A percentile compares a stretch with the other conserved stretches of the same genome.
phyloP scores from a whole-genome alignment of 2,888 invertebrate genomes.

The Orthosia cruda region DNA sequence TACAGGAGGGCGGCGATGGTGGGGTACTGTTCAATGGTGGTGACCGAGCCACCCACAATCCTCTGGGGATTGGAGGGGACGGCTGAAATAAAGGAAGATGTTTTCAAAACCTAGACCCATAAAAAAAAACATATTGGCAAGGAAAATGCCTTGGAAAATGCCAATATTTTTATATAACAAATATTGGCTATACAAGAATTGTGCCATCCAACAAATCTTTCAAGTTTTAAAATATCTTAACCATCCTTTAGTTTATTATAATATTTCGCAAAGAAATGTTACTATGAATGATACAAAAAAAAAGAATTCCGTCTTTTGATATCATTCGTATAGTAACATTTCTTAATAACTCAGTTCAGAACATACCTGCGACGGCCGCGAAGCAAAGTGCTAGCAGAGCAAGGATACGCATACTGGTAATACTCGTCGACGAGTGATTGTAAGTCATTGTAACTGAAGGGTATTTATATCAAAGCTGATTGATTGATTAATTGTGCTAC shows the following conservation, averaged over 20 bases:
- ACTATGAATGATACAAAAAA: too few species aligned
- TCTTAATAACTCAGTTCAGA: neutral
- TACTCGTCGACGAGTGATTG: constrained; percentile 10
- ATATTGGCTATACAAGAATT: too few species aligned
- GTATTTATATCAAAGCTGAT: constrained; percentile 27
- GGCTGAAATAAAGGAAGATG: constrained; percentile 43
- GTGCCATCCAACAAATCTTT: too few species aligned
- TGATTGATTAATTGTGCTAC: neutral
- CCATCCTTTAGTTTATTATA: too few species aligned
- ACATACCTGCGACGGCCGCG: constrained; percentile 44
- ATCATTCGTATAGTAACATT: too few species aligned
- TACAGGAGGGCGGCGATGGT: constrained; percentile 61
- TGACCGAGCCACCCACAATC: constrained; percentile 74
- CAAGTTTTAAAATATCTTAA: too few species aligned
- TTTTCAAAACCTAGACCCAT: neutral
- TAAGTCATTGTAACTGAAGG: neutral
- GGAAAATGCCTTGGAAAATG: too few species aligned
- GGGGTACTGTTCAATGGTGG: constrained; percentile 67
- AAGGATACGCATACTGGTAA: constrained; percentile 32
- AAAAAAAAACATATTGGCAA: neutral
- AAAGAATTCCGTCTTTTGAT: too few species aligned
- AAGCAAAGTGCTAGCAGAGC: constrained; percentile 40
- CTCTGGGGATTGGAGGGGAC: constrained; percentile 59
- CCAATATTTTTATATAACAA: too few species aligned
- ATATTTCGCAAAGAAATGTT: too few species aligned